These are phyloP conservation scores for Pipistrellus nathusii DNA, from an alignment of 2,797 vertebrate species.

Conservation along the genomic window DNA sequence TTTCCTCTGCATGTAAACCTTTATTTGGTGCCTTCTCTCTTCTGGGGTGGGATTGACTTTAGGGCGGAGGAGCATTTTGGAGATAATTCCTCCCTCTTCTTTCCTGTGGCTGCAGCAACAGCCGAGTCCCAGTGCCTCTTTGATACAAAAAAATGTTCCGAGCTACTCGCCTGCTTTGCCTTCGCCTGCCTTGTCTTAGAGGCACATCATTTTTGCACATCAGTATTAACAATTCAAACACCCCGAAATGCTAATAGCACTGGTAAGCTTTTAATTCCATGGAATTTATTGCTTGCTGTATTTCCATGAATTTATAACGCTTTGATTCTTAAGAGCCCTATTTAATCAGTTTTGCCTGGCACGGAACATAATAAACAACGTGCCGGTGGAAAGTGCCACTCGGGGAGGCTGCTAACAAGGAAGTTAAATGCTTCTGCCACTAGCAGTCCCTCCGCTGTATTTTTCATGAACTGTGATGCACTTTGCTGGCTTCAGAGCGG, in stretches of 20 bases:
- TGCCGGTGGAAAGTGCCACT: constrained; percentile 96
- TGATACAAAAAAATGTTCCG: constrained; percentile 73
- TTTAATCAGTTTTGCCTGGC: constrained; percentile 99
- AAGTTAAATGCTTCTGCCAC: constrained; percentile 98
- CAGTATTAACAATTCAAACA: constrained; percentile 92
- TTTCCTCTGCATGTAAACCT: constrained; percentile 71
- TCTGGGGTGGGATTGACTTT: constrained; percentile 71
- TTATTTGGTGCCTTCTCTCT: constrained; percentile 50
- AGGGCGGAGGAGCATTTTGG: constrained; percentile 78
- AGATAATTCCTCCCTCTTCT: constrained; percentile 1
- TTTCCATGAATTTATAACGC: constrained; percentile 99
- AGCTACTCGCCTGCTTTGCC: constrained; percentile 61
- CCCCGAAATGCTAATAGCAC: constrained; percentile 91
- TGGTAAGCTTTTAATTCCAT: constrained; percentile 97
- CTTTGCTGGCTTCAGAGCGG: constrained; percentile 91
- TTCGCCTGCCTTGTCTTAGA: constrained; percentile 86
- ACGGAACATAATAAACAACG: constrained; percentile 99
- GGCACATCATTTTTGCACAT: constrained; percentile 88
- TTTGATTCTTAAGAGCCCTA: constrained; percentile 98
- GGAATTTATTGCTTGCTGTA: constrained; percentile 99
- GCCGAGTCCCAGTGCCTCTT: constrained; percentile 66
- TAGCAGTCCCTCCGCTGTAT: constrained; percentile 95
- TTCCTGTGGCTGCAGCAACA: not conserved
- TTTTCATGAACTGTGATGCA: constrained; percentile 97
- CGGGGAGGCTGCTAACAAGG: constrained; percentile 96